These are phyloP conservation scores for Conus ventricosus DNA, from an alignment of 1,140 invertebrate species.

Conservation along the genomic window DNA sequence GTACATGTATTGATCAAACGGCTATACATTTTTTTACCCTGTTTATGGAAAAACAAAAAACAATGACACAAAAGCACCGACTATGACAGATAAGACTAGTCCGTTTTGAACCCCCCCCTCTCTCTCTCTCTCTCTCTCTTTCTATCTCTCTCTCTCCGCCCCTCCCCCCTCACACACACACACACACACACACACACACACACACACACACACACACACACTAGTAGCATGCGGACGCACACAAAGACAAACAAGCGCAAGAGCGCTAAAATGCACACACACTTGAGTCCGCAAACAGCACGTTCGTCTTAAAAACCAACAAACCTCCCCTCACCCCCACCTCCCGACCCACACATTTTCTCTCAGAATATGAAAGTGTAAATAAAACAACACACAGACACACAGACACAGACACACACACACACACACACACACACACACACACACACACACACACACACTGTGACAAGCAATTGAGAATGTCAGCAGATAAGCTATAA, in stretches of 20 bases:
- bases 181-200: slow-evolving; percentile 16
- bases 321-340: too few relatives aligned
- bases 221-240: not conserved
- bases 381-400: too few relatives aligned
- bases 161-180: slow-evolving; percentile 1
- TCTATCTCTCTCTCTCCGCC: not conserved
- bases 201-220: not conserved
- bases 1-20: not conserved
- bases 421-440: too few relatives aligned
- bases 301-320: too few relatives aligned
- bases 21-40: not conserved
- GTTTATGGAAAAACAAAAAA: not conserved
- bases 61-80: not conserved
- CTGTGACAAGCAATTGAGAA: too few relatives aligned
- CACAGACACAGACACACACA: too few relatives aligned
- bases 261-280: not conserved
- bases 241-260: too few relatives aligned
- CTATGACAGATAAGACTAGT: not conserved
- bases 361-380: too few relatives aligned
- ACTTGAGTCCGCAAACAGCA: too few relatives aligned
- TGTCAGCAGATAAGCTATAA: too few relatives aligned
- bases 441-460: too few relatives aligned
- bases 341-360: too few relatives aligned
- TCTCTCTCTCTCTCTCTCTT: not conserved
- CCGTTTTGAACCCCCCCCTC: not conserved